Conservation (phyloP, 2,797 vertebrate genomes). For the Pteropus rufus region DNA sequence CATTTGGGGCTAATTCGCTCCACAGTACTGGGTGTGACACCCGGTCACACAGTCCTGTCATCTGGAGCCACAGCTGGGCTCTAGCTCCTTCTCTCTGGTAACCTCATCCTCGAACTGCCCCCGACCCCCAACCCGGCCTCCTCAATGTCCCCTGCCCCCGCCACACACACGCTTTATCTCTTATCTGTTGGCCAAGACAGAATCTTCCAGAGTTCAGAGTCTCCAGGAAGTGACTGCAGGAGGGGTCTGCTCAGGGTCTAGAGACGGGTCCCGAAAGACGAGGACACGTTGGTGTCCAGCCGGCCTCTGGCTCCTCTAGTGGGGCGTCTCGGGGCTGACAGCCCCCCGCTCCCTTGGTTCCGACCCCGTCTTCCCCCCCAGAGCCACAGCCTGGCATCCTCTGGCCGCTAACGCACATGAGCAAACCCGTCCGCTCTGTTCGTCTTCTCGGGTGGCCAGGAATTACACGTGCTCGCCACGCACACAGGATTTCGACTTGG, state of each 20-base stretch:
- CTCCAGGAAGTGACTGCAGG: not conserved
- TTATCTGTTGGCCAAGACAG: not conserved
- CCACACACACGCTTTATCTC: not conserved
- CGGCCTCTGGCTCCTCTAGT: no score
- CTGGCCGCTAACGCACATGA: not conserved
- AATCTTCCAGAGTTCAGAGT: not conserved
- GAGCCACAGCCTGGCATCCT: fast-evolving
- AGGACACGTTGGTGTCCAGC: fast-evolving
- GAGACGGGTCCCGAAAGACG: not conserved
- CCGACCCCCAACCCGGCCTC: not conserved
- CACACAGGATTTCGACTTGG: not conserved
- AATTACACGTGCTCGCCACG: fast-evolving
- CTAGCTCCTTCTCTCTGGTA: not conserved
- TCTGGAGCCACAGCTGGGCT: not conserved
- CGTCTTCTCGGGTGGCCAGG: not conserved
- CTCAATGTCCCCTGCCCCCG: no score
- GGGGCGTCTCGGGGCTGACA: no score
- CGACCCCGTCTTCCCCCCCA: fast-evolving
- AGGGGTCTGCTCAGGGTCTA: not conserved
- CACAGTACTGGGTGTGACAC: not conserved
- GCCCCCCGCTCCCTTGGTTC: no score
- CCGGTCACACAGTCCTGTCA: not conserved
- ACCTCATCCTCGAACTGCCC: no score
- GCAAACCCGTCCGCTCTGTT: fast-evolving
- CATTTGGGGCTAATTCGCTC: no score